phyloP scores from a whole-genome alignment of 2,113 vertebrate species.

The Heliornis fulica region DNA sequence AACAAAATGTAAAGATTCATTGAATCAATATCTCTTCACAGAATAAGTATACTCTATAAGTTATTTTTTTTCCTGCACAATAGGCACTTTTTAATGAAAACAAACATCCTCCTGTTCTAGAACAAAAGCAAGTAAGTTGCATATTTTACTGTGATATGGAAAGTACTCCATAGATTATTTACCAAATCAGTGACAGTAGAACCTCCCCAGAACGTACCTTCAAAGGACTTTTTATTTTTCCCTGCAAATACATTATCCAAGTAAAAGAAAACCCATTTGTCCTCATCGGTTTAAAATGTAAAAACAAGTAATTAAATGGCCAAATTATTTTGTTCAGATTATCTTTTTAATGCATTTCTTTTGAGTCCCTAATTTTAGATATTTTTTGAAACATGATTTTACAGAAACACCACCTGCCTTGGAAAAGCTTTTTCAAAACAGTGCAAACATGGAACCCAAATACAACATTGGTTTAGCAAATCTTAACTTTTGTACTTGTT shows the following conservation, averaged over 20 bases:
- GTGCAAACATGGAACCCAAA: not conserved
- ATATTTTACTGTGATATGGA: not conserved
- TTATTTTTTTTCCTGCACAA: not conserved
- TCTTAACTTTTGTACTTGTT: not conserved
- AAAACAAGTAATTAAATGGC: not conserved
- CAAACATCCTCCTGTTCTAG: not conserved
- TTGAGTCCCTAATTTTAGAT: not conserved
- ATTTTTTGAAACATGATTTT: not conserved
- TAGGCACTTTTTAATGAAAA: not conserved
- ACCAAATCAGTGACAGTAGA: not conserved
- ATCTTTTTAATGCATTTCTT: not conserved
- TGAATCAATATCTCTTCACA: not conserved
- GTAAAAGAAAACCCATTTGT: not conserved
- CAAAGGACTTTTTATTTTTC: not conserved
- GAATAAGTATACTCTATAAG: not conserved
- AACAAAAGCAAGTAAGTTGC: not conserved
- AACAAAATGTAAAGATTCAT: not conserved
- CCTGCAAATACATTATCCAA: not conserved
- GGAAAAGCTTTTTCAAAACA: not conserved
- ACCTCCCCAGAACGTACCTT: not conserved
- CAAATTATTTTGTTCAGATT: not conserved
- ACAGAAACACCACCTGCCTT: rapidly evolving
- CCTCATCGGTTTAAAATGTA: not conserved
- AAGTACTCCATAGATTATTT: not conserved
- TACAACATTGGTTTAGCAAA: not conserved